phyloP scores from a whole-genome alignment of 2,888 invertebrate species.

The Lottia scabra region DNA sequence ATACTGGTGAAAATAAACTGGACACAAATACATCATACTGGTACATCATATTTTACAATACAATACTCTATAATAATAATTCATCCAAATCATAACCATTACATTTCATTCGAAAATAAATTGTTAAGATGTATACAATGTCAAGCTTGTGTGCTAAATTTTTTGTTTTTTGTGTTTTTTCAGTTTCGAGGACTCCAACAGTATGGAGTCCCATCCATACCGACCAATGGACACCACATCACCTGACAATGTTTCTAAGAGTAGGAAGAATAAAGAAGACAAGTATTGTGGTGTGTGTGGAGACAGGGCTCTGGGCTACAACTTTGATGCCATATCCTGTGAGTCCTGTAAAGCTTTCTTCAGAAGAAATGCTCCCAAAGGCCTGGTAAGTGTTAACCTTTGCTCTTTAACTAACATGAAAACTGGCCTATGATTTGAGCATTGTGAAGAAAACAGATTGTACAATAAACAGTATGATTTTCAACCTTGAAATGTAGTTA shows the following conservation, averaged over 20 bases:
- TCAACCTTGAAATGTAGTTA: no score
- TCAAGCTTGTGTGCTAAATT: no score
- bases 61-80: no score
- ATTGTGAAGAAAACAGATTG: background rate
- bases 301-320: conserved; percentile 68
- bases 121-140: no score
- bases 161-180: conserved; percentile 29
- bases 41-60: no score
- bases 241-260: conserved; percentile 50
- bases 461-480: no score
- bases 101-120: no score
- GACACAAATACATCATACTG: no score
- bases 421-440: no score
- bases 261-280: conserved; percentile 67
- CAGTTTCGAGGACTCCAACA: conserved; percentile 63
- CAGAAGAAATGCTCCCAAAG: conserved; percentile 69
- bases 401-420: background rate
- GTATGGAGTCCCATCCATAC: conserved; percentile 48
- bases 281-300: conserved; percentile 69
- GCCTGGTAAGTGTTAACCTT: conserved; percentile 60
- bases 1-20: no score
- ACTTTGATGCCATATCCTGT: conserved; percentile 70
- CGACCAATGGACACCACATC: conserved; percentile 55
- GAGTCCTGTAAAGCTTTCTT: conserved; percentile 70
- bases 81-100: no score